These are phyloP conservation scores for Entomobrya proxima DNA, from an alignment of 2,888 invertebrate species.

Conservation along the genomic window DNA sequence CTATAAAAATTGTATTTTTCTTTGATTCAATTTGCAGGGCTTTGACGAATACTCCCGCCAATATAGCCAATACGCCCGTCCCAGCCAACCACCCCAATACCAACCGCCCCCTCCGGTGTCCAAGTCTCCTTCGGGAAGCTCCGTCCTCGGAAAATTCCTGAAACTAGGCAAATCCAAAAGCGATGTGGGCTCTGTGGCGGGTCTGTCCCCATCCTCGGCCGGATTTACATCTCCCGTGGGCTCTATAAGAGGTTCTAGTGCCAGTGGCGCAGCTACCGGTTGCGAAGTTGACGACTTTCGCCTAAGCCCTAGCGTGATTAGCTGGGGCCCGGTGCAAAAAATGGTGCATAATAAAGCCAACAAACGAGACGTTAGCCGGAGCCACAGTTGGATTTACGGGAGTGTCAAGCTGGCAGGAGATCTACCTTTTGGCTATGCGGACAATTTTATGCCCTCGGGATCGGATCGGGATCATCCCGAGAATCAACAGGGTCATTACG, in stretches of 20 bases:
- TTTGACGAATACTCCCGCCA: constrained; percentile 24
- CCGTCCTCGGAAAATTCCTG: constrained; percentile 73
- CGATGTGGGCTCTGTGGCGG: constrained; percentile 67
- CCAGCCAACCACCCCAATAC: constrained; percentile 29
- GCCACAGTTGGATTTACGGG: constrained; percentile 75
- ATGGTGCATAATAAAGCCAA: constrained; percentile 73
- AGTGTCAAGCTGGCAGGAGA: constrained; percentile 72
- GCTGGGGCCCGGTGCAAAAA: constrained; percentile 71
- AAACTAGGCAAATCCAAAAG: constrained; percentile 75
- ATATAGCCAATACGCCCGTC: constrained; percentile 15
- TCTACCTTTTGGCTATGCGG: constrained; percentile 73
- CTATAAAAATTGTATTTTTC: too few species aligned
- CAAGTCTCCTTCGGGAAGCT: constrained; percentile 18
- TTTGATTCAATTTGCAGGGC: constrained; percentile 15
- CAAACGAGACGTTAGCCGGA: constrained; percentile 72
- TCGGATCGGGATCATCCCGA: neutral
- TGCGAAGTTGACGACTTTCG: constrained; percentile 73
- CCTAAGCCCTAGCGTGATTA: constrained; percentile 63
- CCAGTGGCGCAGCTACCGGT: neutral
- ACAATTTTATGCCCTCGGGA: constrained; percentile 36
- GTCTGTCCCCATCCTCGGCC: neutral
- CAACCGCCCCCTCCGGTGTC: constrained; percentile 21
- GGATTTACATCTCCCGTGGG: neutral
- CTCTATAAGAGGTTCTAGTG: neutral
- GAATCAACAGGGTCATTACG: neutral